Base-by-base conservation (phyloP, 2,888 invertebrate species). In the Sceliomorpha sp. region DNA sequence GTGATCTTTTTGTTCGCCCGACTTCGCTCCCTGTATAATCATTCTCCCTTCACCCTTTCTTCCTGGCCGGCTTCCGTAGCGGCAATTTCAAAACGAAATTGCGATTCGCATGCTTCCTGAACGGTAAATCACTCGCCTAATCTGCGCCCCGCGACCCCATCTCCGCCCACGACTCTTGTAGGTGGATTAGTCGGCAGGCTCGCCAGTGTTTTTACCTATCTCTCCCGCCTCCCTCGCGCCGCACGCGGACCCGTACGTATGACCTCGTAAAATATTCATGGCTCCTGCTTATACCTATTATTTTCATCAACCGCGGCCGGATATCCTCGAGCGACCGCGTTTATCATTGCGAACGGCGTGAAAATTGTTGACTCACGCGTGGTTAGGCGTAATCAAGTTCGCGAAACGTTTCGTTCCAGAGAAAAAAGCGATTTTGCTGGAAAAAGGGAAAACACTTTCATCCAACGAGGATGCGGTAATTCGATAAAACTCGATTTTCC, bases 221-320 rank as follows among this genome's bases (percentile, higher is more conserved):
- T 5, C 20, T 5, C 5, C 20, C n/a, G n/a, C n/a, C n/a, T n/a
- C 20, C 5, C 20, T 59, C 47, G 17, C 60, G 15, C 36, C 17
- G 14, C 24, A 40, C 24, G 8, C 37, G 39, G 6, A n/a, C 13
- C 53, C 55, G 17, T 39, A 47, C 32, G 51, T 39, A 20, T 20
- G 34, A 47, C 64, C 69, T 69, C 63, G 72, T 70, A 74, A 74
- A 78, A 72, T 75, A 78, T 78, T 75, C 77, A 75, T 71, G 72
- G 70, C 71, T 64, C 51, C 67, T 73, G 73, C 70, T 77, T 73
- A 75, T 72, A 68, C 70, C 69, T 73, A 74, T 76, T 75, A 76
- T 71, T 72, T 76, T 76, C 56, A 63, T 69, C 69, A 59, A 53
- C 69, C 58, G 12, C n/a, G 48, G 27, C 40, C 45, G 36, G 32